phyloP scores from a whole-genome alignment of 2,113 vertebrate species.

The Strix uralensis region DNA sequence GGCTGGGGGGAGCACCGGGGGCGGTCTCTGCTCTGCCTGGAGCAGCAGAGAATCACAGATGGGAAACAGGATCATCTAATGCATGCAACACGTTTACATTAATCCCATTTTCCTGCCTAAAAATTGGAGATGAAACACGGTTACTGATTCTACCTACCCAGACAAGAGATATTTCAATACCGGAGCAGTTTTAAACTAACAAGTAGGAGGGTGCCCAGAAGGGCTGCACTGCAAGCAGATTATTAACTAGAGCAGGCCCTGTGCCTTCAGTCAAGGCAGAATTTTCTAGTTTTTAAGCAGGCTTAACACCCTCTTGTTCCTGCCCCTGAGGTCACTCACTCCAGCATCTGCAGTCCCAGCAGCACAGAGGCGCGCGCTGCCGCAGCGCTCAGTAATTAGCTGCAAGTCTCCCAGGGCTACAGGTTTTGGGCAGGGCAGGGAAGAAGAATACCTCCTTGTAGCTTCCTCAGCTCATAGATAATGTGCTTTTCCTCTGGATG shows the following conservation, averaged over 20 bases:
- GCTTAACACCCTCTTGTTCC: not conserved
- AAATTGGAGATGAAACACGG: not conserved
- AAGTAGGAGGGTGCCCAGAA: not conserved
- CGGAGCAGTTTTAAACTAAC: not conserved
- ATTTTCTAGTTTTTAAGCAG: not conserved
- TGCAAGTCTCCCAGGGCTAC: not conserved
- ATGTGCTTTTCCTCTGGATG: not conserved
- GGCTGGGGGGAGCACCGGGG: accelerated
- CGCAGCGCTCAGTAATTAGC: not conserved
- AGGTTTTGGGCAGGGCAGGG: not conserved
- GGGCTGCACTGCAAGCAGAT: not conserved
- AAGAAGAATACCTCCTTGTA: not conserved
- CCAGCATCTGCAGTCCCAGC: not conserved
- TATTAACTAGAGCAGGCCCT: not conserved
- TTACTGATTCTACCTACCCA: not conserved
- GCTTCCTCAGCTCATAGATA: not conserved
- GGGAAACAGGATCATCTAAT: not conserved
- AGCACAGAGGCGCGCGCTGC: not conserved
- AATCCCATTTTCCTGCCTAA: not conserved
- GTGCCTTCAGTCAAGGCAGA: not conserved
- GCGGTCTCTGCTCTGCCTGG: not conserved
- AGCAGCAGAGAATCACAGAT: not conserved
- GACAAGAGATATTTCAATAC: not conserved
- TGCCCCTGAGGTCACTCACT: not conserved
- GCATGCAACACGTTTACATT: accelerated